Base-by-base conservation (phyloP, 1,140 invertebrate genomes). In the Dryas iulia region DNA sequence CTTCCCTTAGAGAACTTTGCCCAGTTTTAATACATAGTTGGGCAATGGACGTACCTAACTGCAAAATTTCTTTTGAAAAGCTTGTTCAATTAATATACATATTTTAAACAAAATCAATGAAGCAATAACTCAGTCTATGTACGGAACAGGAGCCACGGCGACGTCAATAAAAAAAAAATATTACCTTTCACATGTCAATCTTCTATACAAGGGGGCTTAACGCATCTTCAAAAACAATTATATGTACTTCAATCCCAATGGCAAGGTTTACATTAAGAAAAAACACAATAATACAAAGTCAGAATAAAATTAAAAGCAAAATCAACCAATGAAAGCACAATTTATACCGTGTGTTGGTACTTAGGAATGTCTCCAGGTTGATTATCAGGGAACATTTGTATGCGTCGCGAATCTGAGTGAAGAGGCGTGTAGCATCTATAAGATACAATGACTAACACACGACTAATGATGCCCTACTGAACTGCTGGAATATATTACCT, bases 351-450 rank as follows among this genome's bases (percentile, higher is more conserved):
- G 39, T 47, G 26, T 30, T 63, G 24, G 61, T 71, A 74, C 66
- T 33, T 47, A 39, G 59, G 64, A 60, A 71, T 39, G 64, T 72
- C 56, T 74, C 65, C 53, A 54, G 61, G 39, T 59, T 62, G 47
- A 65, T 69, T 67, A 64, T 65, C 66, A 57, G 59, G 64, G 64
- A 47, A 70, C 83, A 88, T 86, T 88, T 79, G 83, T 86, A 86
- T 88, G 79, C 84, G 83, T 83, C 84, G 80, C 81, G 76, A 77
- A 76, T 70, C 76, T 60, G 73, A 82, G 79, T 82, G 74, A 78
- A 69, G 79, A 86, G 78, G 69, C 79, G 74, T 83, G 81, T 86
- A 74, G 82, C 77, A 81, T 85, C 76, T 76, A 73, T 77, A 84
- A 79, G 71, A 74, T 68, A 64, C 66, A 64, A 77, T 88, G 83